phyloP scores from a whole-genome alignment of 2,797 vertebrate species.

The Crenichthys baileyi region DNA sequence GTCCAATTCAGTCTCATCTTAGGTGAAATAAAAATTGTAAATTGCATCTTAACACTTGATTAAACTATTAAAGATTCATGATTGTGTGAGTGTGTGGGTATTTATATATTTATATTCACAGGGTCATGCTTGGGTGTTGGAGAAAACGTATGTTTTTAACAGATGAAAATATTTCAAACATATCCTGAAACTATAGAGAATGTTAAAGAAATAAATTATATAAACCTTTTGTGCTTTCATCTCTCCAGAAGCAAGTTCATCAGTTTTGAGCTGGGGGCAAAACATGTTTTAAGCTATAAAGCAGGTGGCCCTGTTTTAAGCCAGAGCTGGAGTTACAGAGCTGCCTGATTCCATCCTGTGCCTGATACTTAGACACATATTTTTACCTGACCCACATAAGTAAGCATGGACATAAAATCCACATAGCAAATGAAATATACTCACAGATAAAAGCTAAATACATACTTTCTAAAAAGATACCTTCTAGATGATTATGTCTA shows the following conservation, averaged over 20 bases:
- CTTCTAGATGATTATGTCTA: background rate
- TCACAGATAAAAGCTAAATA: conserved; percentile 2
- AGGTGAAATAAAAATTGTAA: conserved; percentile 15
- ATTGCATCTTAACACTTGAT: background rate
- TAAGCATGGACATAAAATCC: conserved; percentile 12
- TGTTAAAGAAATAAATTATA: conserved; percentile 3
- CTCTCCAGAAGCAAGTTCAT: conserved; percentile 2
- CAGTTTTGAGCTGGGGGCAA: background rate
- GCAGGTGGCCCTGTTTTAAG: conserved; percentile 11
- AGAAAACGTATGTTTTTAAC: background rate
- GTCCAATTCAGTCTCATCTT: conserved; percentile 26
- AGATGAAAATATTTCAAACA: background rate
- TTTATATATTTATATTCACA: background rate
- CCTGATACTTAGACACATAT: conserved; percentile 3
- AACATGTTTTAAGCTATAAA: conserved; percentile 1
- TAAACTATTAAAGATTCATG: conserved; percentile 13
- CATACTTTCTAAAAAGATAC: background rate
- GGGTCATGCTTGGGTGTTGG: background rate
- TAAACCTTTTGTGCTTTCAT: background rate
- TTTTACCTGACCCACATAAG: conserved; percentile 17
- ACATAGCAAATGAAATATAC: conserved; percentile 17
- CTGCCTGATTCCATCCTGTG: conserved; percentile 14
- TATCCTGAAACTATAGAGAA: background rate
- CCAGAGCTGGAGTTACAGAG: conserved; percentile 14
- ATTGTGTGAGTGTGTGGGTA: background rate